phyloP scores from a whole-genome alignment of 1,140 invertebrate genomes.

The Cataglyphis hispanica region DNA sequence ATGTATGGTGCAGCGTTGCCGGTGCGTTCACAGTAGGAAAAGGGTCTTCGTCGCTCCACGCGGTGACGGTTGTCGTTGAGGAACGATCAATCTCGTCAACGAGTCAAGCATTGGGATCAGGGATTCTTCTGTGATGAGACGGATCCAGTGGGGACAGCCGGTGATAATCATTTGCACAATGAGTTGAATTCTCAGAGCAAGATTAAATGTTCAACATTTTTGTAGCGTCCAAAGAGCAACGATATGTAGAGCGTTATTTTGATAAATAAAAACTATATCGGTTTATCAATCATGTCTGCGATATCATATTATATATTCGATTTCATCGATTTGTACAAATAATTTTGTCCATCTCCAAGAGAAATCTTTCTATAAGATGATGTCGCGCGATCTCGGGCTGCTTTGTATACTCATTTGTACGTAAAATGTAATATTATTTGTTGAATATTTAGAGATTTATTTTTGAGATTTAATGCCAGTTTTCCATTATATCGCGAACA shows the following conservation, averaged over 20 bases:
- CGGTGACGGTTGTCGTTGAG: slow-evolving; percentile 70
- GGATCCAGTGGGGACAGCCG: slow-evolving; percentile 11
- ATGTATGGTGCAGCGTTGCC: slow-evolving; percentile 82
- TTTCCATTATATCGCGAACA: background rate
- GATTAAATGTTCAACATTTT: slow-evolving; percentile 56
- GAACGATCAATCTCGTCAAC: slow-evolving; percentile 77
- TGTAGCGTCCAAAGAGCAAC: background rate
- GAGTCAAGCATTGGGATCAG: slow-evolving; percentile 69
- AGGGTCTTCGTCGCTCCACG: slow-evolving; percentile 70
- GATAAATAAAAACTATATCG: background rate
- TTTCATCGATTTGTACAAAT: background rate
- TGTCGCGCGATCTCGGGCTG: background rate
- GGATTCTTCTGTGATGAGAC: slow-evolving; percentile 63
- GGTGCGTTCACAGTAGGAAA: slow-evolving; percentile 69
- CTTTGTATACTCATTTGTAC: background rate
- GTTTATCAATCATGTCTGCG: background rate
- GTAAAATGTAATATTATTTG: background rate
- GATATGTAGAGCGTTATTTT: slow-evolving; percentile 5
- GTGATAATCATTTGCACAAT: slow-evolving; percentile 56
- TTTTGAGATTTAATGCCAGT: background rate
- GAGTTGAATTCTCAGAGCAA: slow-evolving; percentile 49
- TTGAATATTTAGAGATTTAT: background rate
- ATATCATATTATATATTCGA: background rate
- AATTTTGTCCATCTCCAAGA: background rate
- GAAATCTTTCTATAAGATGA: background rate